Percentiles rank a stretch among this genome's conserved stretches.
Conservation (phyloP, 2,888 invertebrate species). For the Agrotis exclamationis region DNA sequence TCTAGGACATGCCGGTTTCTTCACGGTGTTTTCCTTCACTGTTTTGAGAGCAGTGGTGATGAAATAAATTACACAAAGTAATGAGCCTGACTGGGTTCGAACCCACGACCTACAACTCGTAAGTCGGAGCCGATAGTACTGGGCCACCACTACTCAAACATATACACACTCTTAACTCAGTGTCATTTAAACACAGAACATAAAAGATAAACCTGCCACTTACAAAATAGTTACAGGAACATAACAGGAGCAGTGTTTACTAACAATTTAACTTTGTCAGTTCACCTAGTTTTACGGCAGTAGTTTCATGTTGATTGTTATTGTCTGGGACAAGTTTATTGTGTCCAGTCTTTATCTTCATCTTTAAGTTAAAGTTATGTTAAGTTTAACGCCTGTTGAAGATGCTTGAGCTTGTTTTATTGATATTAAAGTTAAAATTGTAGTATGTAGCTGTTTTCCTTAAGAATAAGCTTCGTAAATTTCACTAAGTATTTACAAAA, state of each 20-base stretch:
- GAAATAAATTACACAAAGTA: no score
- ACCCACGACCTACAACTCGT: no score
- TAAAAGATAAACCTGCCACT: conserved; percentile 50
- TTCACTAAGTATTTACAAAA: no score
- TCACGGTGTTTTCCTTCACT: no score
- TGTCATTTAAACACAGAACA: background rate
- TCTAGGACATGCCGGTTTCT: no score
- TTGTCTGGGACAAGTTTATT: conserved; percentile 53
- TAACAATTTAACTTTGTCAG: conserved; percentile 69
- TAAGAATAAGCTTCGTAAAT: no score
- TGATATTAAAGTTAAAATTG: background rate
- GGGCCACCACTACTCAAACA: no score
- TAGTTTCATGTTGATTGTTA: conserved; percentile 65
- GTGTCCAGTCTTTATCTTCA: conserved; percentile 54
- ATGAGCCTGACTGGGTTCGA: no score
- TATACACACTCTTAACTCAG: no score
- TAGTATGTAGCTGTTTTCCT: background rate
- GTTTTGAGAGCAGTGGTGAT: no score
- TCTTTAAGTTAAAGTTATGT: conserved; percentile 30
- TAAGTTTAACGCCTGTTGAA: conserved; percentile 9
- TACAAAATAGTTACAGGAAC: conserved; percentile 54
- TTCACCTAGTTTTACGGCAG: conserved; percentile 63
- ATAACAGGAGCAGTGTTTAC: conserved; percentile 54
- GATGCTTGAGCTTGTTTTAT: background rate
- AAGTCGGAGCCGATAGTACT: no score